These are phyloP conservation scores for Leptopilina boulardi DNA, from an alignment of 1,140 invertebrate species.

Conservation along the genomic window DNA sequence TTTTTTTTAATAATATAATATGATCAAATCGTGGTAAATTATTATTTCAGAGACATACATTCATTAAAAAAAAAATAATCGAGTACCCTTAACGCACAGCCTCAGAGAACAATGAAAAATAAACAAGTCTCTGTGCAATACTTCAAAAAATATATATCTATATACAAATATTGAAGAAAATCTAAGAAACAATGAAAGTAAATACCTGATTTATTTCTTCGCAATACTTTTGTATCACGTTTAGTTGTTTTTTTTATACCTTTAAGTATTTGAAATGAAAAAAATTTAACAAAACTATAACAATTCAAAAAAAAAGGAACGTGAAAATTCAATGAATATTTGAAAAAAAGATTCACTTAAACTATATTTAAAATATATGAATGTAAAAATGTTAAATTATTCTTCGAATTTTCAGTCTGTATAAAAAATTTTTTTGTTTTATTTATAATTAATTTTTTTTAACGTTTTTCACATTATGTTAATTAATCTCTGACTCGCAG, in stretches of 20 bases:
- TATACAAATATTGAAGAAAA: conserved; percentile 28
- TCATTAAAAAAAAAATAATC: conserved; percentile 6
- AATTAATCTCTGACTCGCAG: conserved; percentile 86
- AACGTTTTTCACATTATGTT: background rate
- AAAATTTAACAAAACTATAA: background rate
- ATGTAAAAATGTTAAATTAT: background rate
- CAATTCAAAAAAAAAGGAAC: background rate
- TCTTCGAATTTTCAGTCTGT: conserved; percentile 7
- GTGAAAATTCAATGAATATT: background rate
- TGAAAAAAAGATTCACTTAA: background rate
- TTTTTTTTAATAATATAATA: background rate
- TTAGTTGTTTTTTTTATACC: background rate
- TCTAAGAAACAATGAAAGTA: conserved; percentile 7
- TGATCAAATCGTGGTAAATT: background rate
- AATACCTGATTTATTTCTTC: background rate
- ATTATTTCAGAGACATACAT: background rate
- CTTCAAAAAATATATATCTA: background rate
- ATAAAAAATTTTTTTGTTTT: conserved; percentile 2
- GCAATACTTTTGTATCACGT: conserved; percentile 4
- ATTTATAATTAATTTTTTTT: background rate
- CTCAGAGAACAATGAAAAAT: conserved; percentile 14
- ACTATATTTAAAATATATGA: background rate
- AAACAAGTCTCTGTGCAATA: conserved; percentile 24
- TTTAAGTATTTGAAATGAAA: background rate
- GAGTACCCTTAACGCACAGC: conserved; percentile 22